Evolutionary conservation across 1,140 invertebrate species (phyloP).

Genomic region (Marisa cornuarietis): DNA sequence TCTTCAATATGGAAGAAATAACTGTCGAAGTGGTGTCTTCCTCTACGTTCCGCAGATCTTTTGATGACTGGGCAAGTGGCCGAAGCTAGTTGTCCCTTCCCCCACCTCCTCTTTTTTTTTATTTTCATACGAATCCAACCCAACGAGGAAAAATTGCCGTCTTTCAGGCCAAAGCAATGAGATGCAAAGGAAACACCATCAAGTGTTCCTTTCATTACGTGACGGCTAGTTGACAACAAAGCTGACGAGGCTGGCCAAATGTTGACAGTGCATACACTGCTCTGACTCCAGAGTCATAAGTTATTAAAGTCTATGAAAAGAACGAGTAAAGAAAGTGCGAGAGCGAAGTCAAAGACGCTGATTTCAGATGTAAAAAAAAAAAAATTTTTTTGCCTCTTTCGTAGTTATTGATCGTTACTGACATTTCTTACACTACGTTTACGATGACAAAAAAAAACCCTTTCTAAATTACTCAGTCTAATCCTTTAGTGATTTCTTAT

Average conservation of each 20-base stretch:
- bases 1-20: constrained; percentile 21
- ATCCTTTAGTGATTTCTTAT: no score
- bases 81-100: neutral
- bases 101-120: neutral
- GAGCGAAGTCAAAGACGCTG: no score
- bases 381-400: no score
- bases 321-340: neutral
- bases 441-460: no score
- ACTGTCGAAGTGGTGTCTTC: constrained; percentile 19
- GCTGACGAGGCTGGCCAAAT: constrained; percentile 1
- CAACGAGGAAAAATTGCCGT: constrained; percentile 21
- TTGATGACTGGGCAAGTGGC: no score
- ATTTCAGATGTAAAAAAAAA: no score
- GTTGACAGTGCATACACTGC: constrained; percentile 23
- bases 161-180: constrained; percentile 16
- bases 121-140: neutral
- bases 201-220: constrained; percentile 17
- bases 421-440: no score
- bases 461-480: no score
- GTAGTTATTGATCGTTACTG: no score
- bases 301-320: constrained; percentile 15
- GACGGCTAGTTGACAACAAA: constrained; percentile 17
- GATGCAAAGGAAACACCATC: constrained; percentile 20
- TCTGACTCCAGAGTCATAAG: constrained; percentile 7
- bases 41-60: no score